Evolutionary conservation across 2,888 invertebrate genomes (phyloP).

Genomic region (Scrobipalpa costella): DNA sequence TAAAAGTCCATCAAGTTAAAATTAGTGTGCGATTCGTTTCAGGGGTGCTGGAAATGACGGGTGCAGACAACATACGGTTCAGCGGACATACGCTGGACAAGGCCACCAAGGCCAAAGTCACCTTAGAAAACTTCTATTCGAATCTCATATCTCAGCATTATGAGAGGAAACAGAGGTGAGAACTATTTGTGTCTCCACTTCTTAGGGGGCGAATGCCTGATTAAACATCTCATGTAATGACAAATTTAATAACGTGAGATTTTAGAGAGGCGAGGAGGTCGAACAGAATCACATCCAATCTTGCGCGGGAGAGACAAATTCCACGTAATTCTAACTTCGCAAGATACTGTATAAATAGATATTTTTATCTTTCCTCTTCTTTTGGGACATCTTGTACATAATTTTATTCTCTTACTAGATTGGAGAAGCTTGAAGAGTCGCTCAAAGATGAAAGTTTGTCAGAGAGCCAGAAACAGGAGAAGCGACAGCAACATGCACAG

Average conservation of each 20-base stretch:
- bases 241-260: too few relatives aligned
- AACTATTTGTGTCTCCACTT: conserved; percentile 26
- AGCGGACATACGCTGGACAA: conserved; percentile 99
- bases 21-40: conserved; percentile 44
- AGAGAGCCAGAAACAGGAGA: conserved; percentile 96
- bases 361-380: too few relatives aligned
- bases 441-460: conserved; percentile 97
- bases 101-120: conserved; percentile 99
- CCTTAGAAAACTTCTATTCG: conserved; percentile 99
- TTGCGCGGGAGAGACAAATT: too few relatives aligned
- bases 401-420: conserved; percentile 61
- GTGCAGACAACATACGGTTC: conserved; percentile 93
- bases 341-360: too few relatives aligned
- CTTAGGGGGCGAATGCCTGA: not conserved
- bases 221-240: too few relatives aligned
- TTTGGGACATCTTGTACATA: too few relatives aligned
- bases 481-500: conserved; percentile 96
- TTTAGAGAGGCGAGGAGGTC: too few relatives aligned
- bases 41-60: conserved; percentile 93
- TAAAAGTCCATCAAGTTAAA: not conserved
- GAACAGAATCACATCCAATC: too few relatives aligned
- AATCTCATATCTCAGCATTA: conserved; percentile 98
- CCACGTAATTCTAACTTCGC: too few relatives aligned
- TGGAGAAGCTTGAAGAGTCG: conserved; percentile 97
- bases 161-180: conserved; percentile 95